These are phyloP conservation scores for Standfussiana lucernea DNA, from an alignment of 2,888 invertebrate species.

Conservation along the genomic window DNA sequence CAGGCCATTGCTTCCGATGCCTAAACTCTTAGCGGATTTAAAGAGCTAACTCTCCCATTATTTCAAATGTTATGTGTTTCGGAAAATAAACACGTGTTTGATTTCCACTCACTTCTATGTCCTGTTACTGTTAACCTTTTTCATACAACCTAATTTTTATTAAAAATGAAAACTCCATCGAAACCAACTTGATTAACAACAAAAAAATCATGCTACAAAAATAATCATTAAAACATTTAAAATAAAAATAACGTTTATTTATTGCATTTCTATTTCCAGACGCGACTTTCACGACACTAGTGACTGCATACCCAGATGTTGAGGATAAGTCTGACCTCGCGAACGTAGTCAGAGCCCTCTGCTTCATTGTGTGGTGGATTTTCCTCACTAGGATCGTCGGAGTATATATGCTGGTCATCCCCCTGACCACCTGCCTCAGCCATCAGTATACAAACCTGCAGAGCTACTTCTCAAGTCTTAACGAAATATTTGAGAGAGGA, in stretches of 20 bases:
- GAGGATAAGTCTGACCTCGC: slow-evolving; percentile 69
- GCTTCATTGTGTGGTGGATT: slow-evolving; percentile 71
- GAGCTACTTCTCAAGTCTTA: slow-evolving; percentile 76
- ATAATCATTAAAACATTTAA: background rate
- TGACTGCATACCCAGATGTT: slow-evolving; percentile 74
- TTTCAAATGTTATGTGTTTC: background rate
- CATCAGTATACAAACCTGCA: slow-evolving; percentile 77
- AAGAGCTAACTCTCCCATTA: slow-evolving; percentile 5
- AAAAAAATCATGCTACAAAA: background rate
- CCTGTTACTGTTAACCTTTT: background rate
- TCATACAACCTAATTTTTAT: background rate
- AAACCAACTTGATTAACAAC: background rate
- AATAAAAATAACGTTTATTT: background rate
- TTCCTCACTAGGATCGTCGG: slow-evolving; percentile 64
- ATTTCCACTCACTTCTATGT: background rate
- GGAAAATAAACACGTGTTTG: background rate
- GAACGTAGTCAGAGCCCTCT: slow-evolving; percentile 52
- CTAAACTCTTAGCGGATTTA: background rate
- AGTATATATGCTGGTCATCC: slow-evolving; percentile 66
- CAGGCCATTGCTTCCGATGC: background rate
- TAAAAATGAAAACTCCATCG: background rate
- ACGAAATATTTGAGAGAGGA: slow-evolving; percentile 70
- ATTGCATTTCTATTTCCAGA: slow-evolving; percentile 60
- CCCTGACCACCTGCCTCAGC: slow-evolving; percentile 68
- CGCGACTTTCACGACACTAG: slow-evolving; percentile 70